Evolutionary conservation across 2,888 invertebrate genomes (phyloP).

Genomic region (Nymphalis urticae): DNA sequence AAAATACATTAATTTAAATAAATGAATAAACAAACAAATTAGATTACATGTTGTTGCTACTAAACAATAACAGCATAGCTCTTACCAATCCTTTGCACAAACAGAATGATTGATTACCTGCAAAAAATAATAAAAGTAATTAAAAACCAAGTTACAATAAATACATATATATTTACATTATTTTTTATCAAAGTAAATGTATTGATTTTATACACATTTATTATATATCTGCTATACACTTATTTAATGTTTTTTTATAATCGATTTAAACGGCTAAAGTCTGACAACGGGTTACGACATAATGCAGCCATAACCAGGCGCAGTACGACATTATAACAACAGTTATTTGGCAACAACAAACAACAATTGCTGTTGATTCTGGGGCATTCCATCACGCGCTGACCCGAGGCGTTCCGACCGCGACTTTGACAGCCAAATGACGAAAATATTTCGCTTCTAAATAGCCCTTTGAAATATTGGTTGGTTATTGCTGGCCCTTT

Average conservation of each 20-base stretch:
- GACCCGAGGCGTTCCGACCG: constrained; percentile 46
- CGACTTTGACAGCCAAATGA: constrained; percentile 55
- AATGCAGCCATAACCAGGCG: constrained; percentile 32
- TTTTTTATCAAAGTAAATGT: no score
- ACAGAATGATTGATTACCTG: no score
- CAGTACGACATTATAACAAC: constrained; percentile 37
- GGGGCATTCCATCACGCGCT: constrained; percentile 60
- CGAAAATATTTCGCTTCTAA: constrained; percentile 46
- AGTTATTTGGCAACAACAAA: constrained; percentile 53
- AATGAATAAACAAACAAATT: no score
- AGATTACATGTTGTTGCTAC: not conserved
- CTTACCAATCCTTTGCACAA: not conserved
- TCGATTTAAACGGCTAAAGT: constrained; percentile 8
- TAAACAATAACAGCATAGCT: not conserved
- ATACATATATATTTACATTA: no score
- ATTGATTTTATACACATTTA: no score
- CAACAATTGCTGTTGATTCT: constrained; percentile 41
- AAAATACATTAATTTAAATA: not conserved
- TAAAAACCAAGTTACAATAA: no score
- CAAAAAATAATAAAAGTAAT: no score
- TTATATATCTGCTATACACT: not conserved
- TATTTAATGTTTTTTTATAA: not conserved
- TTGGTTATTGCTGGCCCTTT: constrained; percentile 33
- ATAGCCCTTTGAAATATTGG: constrained; percentile 41
- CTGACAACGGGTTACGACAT: constrained; percentile 23